Evolutionary conservation across 2,888 invertebrate genomes (phyloP), one percentile per base, ranked within the genome.

Genomic region (Leptura quadrifasciata): DNA sequence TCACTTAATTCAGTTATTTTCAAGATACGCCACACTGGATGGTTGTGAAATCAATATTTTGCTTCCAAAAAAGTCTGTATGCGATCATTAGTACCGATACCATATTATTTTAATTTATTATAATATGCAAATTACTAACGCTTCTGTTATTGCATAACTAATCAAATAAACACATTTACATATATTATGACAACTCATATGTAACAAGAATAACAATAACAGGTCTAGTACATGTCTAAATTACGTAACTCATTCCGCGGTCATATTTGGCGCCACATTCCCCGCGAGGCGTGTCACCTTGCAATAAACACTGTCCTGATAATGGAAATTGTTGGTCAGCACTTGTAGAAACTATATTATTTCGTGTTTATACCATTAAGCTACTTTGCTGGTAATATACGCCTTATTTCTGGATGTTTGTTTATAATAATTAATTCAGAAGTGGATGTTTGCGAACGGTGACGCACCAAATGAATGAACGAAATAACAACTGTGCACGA

Each of bases 321-420:
- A 74, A 67, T 67, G 73, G 35, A 57, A 73, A 74, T 57, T 67
- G 20, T 27, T 63, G 68, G 63, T 74, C 74, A 69, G 74, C 60
- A 68, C 15, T 58, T 58, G 68, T n/a, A 35, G 20, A 31, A 55
- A 55, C 55, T 55, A 64, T 9, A 8, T 9, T 18, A 58, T 21
- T 58, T 9, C 21, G 35, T 39, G 57, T 68, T 68, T 68, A 18
- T 68, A 57, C 54, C n/a, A 64, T 15, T 52, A 52, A 24, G 52
- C 21, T n/a, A 12, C 52, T 65, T 27, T n/a, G 47, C 65, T 27
- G 63, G 17, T n/a, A 54, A 57, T n/a, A 27, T 31, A 12, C 31
- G 55, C 55, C 17, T 68, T 67, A 27, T 67, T 31, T 18, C 24
- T 35, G 39, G 1, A 39, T 21, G 24, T 67, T 55, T 31, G 31